These are phyloP conservation scores for Microtus ochrogaster DNA, from an alignment of 2,113 vertebrate species.

Conservation along the genomic window DNA sequence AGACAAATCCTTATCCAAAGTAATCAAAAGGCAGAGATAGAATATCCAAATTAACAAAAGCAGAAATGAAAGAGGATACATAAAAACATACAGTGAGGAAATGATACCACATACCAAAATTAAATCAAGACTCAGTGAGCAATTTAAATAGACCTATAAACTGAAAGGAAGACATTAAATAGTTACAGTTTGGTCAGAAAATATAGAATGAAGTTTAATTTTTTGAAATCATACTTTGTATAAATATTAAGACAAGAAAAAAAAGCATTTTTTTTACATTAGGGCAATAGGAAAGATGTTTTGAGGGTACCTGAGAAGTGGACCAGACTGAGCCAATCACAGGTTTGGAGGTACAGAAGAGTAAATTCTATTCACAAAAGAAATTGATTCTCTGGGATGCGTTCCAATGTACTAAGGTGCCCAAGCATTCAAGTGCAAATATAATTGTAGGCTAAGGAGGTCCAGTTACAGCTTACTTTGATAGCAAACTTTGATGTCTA, in stretches of 20 bases:
- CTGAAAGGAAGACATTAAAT: background rate
- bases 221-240: background rate
- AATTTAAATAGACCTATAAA: no score
- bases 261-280: background rate
- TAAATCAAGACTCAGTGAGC: no score
- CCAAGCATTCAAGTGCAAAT: background rate
- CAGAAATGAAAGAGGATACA: no score
- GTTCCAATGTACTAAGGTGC: background rate
- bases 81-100: no score
- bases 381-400: background rate
- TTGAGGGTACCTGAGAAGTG: background rate
- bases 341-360: background rate
- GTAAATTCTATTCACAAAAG: background rate
- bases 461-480: background rate
- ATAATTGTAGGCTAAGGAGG: background rate
- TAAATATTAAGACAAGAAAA: background rate
- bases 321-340: background rate
- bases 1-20: no score
- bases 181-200: background rate
- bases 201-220: background rate
- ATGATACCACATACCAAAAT: no score
- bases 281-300: background rate
- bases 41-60: no score
- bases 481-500: background rate
- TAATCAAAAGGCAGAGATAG: no score